Evolutionary conservation across 2,888 invertebrate species (phyloP).

Genomic region (Pilophorus perplexus): DNA sequence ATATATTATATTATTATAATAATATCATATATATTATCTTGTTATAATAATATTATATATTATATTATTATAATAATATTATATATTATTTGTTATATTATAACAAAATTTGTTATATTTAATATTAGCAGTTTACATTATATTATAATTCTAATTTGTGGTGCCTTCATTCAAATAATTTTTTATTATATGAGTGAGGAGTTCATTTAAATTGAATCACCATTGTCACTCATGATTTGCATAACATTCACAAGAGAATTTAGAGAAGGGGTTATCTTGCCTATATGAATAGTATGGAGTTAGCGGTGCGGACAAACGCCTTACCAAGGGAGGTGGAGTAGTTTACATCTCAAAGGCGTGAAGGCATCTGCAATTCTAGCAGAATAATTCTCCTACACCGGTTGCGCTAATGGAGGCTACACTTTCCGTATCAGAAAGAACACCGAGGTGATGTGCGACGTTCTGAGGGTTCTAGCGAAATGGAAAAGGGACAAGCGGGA

Average conservation of each 20-base stretch:
- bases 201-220: background rate
- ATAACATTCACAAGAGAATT: background rate
- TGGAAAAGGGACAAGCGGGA: no score
- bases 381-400: constrained; percentile 19
- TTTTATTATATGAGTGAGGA: no score
- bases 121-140: no score
- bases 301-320: constrained; percentile 33
- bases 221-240: background rate
- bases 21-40: no score
- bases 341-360: constrained; percentile 36
- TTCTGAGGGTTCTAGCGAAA: no score
- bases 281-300: constrained; percentile 27
- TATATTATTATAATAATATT: no score
- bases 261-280: constrained; percentile 12
- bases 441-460: background rate
- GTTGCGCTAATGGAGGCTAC: constrained; percentile 16
- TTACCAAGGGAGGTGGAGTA: constrained; percentile 19
- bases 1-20: no score
- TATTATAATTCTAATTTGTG: no score
- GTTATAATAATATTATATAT: no score
- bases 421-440: constrained; percentile 7
- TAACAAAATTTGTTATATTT: no score
- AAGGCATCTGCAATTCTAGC: constrained; percentile 36
- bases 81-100: no score
- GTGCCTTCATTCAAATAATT: no score